phyloP scores from a whole-genome alignment of 53 echinoderm and acorn worm species.

The Hippasteria phrygiana region DNA sequence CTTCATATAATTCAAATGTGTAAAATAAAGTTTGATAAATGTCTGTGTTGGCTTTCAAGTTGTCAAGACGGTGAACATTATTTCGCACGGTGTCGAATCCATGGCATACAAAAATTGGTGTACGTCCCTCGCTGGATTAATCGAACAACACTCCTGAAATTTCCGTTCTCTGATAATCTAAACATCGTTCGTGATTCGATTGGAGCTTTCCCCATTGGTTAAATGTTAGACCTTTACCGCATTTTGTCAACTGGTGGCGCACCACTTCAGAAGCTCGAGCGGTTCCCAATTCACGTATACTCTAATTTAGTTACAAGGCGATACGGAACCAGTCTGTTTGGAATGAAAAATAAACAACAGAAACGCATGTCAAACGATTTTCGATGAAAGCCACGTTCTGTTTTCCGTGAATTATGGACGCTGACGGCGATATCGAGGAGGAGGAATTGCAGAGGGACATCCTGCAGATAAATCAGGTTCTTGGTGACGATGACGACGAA shows the following conservation, averaged over 20 bases:
- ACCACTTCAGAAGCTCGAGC: background rate
- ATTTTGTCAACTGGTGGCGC: slow-evolving; percentile 17
- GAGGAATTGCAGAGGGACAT: slow-evolving; percentile 59
- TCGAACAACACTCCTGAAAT: no score
- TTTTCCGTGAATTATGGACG: slow-evolving; percentile 19
- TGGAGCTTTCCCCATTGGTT: background rate
- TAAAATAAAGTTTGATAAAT: no score
- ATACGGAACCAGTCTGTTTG: background rate
- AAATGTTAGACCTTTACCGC: background rate
- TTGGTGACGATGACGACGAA: slow-evolving; percentile 48
- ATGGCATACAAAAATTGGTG: no score
- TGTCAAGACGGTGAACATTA: no score
- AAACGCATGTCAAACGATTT: slow-evolving; percentile 19
- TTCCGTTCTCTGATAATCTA: no score
- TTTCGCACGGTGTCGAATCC: no score
- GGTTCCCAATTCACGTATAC: background rate
- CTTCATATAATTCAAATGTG: no score
- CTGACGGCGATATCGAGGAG: slow-evolving; percentile 9
- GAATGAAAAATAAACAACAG: no score
- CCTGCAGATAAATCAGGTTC: slow-evolving; percentile 62
- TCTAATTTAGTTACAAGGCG: background rate
- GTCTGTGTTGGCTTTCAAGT: no score
- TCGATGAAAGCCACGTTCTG: background rate
- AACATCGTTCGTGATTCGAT: no score
- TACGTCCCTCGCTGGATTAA: no score